Percentiles rank a stretch among this genome's conserved stretches.
Conservation (phyloP, 2,113 vertebrate genomes). For the Thalassarche chlororhynchos region DNA sequence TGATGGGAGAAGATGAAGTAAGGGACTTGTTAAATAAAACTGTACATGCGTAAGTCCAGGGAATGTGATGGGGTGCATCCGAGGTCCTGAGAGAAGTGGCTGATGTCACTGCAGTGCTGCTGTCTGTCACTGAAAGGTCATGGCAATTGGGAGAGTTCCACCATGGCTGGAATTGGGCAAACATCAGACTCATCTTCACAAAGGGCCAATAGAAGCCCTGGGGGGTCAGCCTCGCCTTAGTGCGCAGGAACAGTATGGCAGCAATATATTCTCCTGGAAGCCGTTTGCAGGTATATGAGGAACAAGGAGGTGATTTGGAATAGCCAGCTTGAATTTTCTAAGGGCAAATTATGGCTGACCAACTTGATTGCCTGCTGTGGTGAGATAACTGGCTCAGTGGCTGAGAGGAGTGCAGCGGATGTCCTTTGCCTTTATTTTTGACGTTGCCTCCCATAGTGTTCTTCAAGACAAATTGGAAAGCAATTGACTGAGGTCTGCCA, state of each 20-base stretch:
- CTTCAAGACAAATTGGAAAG: background rate
- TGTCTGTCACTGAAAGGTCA: background rate
- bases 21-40: background rate
- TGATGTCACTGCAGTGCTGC: background rate
- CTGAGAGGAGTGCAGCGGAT: background rate
- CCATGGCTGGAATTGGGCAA: background rate
- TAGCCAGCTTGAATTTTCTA: background rate
- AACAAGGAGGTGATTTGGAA: background rate
- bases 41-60: background rate
- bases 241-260: background rate
- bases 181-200: background rate
- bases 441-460: background rate
- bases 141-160: background rate
- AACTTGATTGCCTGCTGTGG: background rate
- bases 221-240: background rate
- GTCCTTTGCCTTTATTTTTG: background rate
- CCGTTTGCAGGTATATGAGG: background rate
- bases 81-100: background rate
- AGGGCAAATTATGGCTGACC: background rate
- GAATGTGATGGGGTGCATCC: background rate
- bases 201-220: background rate
- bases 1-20: background rate
- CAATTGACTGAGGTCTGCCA: background rate
- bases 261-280: background rate
- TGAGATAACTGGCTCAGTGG: background rate